Percentiles rank a stretch among this genome's conserved stretches.
These are phyloP conservation scores for Tetramorium alpestre DNA, from an alignment of 1,140 invertebrate species.

Conservation along the genomic window DNA sequence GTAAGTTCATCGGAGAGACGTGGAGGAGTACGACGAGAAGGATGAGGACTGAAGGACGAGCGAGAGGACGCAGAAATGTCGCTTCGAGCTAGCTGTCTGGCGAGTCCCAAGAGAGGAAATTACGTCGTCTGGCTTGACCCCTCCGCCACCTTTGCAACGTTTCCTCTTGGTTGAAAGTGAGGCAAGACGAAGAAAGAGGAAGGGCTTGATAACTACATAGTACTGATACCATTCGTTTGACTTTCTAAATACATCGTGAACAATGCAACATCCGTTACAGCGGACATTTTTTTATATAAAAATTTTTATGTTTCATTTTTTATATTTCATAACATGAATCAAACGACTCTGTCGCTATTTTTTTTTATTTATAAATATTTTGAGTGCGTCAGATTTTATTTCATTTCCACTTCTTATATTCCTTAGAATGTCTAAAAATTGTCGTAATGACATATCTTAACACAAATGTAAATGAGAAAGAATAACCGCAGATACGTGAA, in stretches of 20 bases:
- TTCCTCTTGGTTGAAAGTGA: conserved; percentile 51
- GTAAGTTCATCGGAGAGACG: conserved; percentile 73
- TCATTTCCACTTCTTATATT: neutral
- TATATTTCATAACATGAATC: neutral
- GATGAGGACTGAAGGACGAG: conserved; percentile 70
- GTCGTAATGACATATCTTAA: neutral
- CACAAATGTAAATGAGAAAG: neutral
- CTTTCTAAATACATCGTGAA: neutral
- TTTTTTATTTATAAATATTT: conserved; percentile 3
- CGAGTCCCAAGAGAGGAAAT: conserved; percentile 80
- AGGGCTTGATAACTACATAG: neutral
- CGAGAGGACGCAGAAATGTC: conserved; percentile 74
- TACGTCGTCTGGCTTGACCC: conserved; percentile 80
- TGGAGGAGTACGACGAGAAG: conserved; percentile 29
- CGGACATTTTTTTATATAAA: neutral
- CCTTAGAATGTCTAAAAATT: neutral
- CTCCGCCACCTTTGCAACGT: conserved; percentile 69
- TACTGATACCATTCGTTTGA: neutral
- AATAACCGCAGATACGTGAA: neutral
- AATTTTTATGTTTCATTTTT: neutral
- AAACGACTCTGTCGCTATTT: neutral
- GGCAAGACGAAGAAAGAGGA: neutral
- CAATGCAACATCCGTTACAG: neutral
- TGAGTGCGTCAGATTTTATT: neutral
- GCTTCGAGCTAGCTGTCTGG: conserved; percentile 67